These are phyloP conservation scores for Acipenser ruthenus DNA, from an alignment of 2,797 vertebrate species.

Conservation along the genomic window DNA sequence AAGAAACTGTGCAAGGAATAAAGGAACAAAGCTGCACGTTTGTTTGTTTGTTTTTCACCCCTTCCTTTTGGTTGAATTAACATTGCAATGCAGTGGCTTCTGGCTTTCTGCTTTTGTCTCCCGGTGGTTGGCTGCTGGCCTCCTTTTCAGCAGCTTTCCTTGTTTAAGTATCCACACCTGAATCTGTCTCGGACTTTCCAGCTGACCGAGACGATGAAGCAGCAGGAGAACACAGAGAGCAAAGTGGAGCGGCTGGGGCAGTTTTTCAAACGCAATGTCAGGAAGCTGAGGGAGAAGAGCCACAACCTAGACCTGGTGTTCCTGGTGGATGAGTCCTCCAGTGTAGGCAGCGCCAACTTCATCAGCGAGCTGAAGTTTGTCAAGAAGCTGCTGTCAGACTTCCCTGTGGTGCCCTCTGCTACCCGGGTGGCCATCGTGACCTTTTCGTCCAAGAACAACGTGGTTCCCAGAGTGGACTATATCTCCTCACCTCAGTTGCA, in stretches of 20 bases:
- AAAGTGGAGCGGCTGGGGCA: conserved; percentile 84
- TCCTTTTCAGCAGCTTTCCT: conserved; percentile 26
- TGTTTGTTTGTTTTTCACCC: conserved; percentile 2
- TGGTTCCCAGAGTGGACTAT: conserved; percentile 87
- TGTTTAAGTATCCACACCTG: conserved; percentile 31
- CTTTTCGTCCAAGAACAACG: conserved; percentile 89
- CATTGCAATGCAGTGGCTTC: conserved; percentile 36
- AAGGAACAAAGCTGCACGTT: background rate
- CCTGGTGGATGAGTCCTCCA: conserved; percentile 95
- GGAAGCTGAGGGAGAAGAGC: conserved; percentile 77
- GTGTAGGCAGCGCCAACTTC: conserved; percentile 86
- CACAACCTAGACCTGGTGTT: conserved; percentile 82
- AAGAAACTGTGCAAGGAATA: background rate
- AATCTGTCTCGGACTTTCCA: conserved; percentile 17
- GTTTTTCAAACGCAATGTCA: conserved; percentile 78
- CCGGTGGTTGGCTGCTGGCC: conserved; percentile 34
- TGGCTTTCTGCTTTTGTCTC: conserved; percentile 31
- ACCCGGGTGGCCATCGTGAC: conserved; percentile 90
- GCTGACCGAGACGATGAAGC: conserved; percentile 32
- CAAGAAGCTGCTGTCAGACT: conserved; percentile 92
- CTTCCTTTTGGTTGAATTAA: conserved; percentile 18
- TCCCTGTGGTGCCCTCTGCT: conserved; percentile 82
- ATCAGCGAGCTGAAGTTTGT: conserved; percentile 87
- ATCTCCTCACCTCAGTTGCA: conserved; percentile 77
- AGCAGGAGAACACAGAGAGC: conserved; percentile 65